These are phyloP conservation scores for Lucinisca nassula DNA, from an alignment of 2,888 invertebrate genomes.

Conservation along the genomic window DNA sequence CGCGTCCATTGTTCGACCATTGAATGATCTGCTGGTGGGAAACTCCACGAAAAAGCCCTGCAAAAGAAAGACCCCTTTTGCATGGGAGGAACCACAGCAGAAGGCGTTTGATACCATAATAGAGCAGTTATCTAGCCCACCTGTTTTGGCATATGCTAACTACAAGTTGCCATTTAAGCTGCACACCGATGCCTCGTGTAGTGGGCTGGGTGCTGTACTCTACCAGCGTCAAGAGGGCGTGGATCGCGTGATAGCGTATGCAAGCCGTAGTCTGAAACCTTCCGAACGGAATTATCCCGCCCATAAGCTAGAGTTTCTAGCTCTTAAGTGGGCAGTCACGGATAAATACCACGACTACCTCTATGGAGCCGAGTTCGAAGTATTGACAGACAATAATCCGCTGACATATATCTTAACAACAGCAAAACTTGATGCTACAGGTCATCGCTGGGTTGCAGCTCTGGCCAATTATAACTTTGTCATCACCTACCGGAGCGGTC, in stretches of 20 bases:
- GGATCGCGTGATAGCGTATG: slow-evolving; percentile 43
- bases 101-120: slow-evolving; percentile 28
- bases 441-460: slow-evolving; percentile 38
- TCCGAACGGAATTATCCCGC: slow-evolving; percentile 46
- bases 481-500: slow-evolving; percentile 16
- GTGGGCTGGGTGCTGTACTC: slow-evolving; percentile 42
- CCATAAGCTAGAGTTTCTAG: slow-evolving; percentile 54
- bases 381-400: slow-evolving; percentile 51
- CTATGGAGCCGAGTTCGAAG: slow-evolving; percentile 27
- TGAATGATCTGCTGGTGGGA: slow-evolving; percentile 51
- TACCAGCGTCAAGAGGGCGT: slow-evolving; percentile 55
- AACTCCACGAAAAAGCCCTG: background rate
- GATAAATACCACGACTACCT: slow-evolving; percentile 63
- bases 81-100: slow-evolving; percentile 24
- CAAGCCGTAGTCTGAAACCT: slow-evolving; percentile 36
- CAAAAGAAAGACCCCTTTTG: slow-evolving; percentile 7
- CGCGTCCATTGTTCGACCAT: slow-evolving; percentile 30
- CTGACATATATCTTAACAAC: slow-evolving; percentile 46
- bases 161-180: slow-evolving; percentile 41
- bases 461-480: slow-evolving; percentile 22
- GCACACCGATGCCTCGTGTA: slow-evolving; percentile 34
- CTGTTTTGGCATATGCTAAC: slow-evolving; percentile 59
- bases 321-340: slow-evolving; percentile 56
- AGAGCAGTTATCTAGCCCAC: slow-evolving; percentile 28
- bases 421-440: slow-evolving; percentile 18